phyloP scores from a whole-genome alignment of 2,113 vertebrate genomes.

The Grammomys dolichurus region DNA sequence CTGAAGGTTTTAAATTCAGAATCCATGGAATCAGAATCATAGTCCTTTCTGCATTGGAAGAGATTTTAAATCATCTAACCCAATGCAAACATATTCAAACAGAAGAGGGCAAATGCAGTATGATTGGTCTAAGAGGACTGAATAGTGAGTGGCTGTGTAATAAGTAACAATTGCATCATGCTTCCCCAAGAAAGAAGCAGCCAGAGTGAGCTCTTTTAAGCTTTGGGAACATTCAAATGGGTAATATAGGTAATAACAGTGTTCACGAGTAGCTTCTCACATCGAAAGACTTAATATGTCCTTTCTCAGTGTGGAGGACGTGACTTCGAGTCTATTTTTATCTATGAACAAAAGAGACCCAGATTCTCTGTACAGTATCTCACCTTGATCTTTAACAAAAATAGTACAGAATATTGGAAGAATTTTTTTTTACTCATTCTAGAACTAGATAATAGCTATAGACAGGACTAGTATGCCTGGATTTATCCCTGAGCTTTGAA shows the following conservation, averaged over 20 bases:
- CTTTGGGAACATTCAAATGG: conserved; percentile 44
- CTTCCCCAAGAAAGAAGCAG: neutral
- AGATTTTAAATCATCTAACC: conserved; percentile 21
- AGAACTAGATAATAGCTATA: neutral
- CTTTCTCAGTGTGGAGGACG: conserved; percentile 39
- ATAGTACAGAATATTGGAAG: conserved; percentile 25
- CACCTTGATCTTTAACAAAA: conserved; percentile 50
- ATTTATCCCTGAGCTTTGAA: neutral
- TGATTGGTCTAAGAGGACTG: neutral
- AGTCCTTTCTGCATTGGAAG: neutral
- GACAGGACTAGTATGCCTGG: neutral
- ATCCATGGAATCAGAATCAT: neutral
- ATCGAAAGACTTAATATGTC: neutral
- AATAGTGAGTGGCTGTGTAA: neutral
- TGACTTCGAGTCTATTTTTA: conserved; percentile 70
- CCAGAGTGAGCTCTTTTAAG: neutral
- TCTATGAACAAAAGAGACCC: conserved; percentile 70
- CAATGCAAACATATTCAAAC: conserved; percentile 20
- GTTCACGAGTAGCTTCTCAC: conserved; percentile 51
- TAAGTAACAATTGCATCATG: conserved; percentile 3
- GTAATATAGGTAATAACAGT: conserved; percentile 45
- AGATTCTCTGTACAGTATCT: conserved; percentile 44
- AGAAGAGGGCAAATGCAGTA: neutral
- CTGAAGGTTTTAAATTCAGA: conserved; percentile 38
- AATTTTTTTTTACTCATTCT: conserved; percentile 21